Percentiles rank a stretch among this genome's conserved stretches.
These are phyloP conservation scores for Drosophila auraria DNA, from an alignment of 1,140 invertebrate genomes.

Conservation along the genomic window DNA sequence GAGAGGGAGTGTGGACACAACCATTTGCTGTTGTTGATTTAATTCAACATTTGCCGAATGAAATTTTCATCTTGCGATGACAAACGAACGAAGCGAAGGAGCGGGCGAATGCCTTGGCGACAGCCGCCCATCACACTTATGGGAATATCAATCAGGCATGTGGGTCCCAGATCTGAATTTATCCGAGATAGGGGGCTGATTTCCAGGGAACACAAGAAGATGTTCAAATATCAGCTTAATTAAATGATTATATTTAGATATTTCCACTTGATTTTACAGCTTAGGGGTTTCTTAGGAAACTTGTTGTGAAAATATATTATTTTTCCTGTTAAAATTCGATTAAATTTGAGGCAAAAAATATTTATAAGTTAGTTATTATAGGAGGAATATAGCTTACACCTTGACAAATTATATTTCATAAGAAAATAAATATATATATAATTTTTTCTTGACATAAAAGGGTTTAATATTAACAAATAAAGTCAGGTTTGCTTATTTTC, in stretches of 20 bases:
- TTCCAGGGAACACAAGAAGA: not conserved
- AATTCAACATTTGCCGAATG: constrained; percentile 47
- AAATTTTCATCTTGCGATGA: constrained; percentile 45
- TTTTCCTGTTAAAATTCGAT: too few species aligned
- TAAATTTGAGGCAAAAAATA: too few species aligned
- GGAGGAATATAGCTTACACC: too few species aligned
- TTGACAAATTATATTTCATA: too few species aligned
- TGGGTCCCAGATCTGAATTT: constrained; percentile 7
- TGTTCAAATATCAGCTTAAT: not conserved
- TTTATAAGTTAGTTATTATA: too few species aligned
- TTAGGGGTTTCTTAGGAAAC: too few species aligned
- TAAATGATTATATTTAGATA: not conserved
- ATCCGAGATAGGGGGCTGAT: not conserved
- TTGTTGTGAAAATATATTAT: too few species aligned
- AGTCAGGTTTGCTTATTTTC: too few species aligned
- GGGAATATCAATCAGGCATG: constrained; percentile 26
- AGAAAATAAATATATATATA: too few species aligned
- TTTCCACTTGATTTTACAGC: too few species aligned
- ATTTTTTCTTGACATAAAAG: too few species aligned
- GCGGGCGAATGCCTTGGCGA: constrained; percentile 16
- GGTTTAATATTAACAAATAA: too few species aligned
- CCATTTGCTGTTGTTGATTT: constrained; percentile 53
- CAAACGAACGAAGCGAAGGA: constrained; percentile 8
- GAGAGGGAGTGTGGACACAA: constrained; percentile 8
- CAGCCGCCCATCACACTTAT: constrained; percentile 30